phyloP scores from a whole-genome alignment of 2,888 invertebrate genomes.

The Acanthosoma haemorrhoidale region DNA sequence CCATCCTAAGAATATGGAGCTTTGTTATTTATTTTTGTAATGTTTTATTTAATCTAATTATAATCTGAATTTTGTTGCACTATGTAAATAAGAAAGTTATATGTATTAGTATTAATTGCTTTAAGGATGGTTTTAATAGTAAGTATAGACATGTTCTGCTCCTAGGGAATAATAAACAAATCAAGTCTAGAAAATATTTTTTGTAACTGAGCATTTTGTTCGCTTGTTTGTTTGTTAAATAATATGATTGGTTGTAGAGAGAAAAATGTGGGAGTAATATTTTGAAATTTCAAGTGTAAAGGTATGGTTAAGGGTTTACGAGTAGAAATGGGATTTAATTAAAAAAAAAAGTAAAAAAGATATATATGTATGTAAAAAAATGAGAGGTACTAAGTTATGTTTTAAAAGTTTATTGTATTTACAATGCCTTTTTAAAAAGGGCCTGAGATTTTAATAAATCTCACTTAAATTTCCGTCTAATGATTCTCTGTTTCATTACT shows the following conservation, averaged over 20 bases:
- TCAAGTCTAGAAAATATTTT: conserved; percentile 17
- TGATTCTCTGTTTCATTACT: conserved; percentile 24
- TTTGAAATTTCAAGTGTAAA: conserved; percentile 30
- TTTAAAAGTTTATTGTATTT: conserved; percentile 23
- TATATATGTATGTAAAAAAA: neutral
- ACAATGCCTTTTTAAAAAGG: conserved; percentile 20
- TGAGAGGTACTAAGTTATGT: conserved; percentile 18
- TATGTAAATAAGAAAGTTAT: conserved; percentile 17
- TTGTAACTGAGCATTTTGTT: conserved; percentile 20
- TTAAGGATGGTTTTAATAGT: conserved; percentile 30
- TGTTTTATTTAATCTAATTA: conserved; percentile 30
- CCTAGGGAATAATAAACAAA: conserved; percentile 27
- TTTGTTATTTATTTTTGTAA: conserved; percentile 34
- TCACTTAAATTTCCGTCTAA: conserved; percentile 34
- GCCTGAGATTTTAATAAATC: conserved; percentile 33
- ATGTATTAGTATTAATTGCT: conserved; percentile 19
- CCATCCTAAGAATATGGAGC: conserved; percentile 21
- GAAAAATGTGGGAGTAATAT: conserved; percentile 30
- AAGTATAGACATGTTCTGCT: conserved; percentile 11
- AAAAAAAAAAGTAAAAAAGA: neutral
- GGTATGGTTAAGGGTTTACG: conserved; percentile 33
- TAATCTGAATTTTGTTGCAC: conserved; percentile 26
- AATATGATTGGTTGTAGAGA: conserved; percentile 19
- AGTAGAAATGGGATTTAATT: conserved; percentile 11
- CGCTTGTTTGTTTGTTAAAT: conserved; percentile 21